A percentile compares a stretch with the other conserved stretches of the same genome.
Evolutionary conservation across 2,113 vertebrate genomes (phyloP).

Genomic region (Pyrgilauda ruficollis): DNA sequence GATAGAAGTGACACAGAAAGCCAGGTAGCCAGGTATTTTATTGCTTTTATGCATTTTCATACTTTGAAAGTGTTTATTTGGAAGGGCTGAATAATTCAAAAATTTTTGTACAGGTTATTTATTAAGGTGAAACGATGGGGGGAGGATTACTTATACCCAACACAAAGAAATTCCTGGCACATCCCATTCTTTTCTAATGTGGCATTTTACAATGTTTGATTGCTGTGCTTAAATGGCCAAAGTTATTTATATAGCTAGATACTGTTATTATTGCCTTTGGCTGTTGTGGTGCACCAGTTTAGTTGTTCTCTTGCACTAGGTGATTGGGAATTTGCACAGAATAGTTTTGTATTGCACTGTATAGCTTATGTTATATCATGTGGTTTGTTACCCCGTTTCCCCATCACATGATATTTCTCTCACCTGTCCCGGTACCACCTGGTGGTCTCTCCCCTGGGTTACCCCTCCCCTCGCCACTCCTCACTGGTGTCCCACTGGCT

Average conservation of each 20-base stretch:
- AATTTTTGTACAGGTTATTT: not conserved
- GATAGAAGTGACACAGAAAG: not conserved
- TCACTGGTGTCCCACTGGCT: too few relatives aligned
- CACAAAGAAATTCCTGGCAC: not conserved
- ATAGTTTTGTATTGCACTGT: too few relatives aligned
- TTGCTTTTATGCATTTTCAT: not conserved
- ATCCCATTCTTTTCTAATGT: not conserved
- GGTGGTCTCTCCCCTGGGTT: too few relatives aligned
- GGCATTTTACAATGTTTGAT: not conserved
- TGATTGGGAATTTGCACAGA: too few relatives aligned
- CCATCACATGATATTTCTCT: too few relatives aligned
- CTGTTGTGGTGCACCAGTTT: not conserved
- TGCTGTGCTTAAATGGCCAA: not conserved
- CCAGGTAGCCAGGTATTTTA: not conserved
- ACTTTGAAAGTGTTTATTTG: not conserved
- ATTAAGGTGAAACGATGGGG: not conserved
- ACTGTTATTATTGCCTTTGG: not conserved
- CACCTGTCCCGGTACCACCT: too few relatives aligned
- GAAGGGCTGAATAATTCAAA: not conserved
- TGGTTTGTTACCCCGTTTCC: too few relatives aligned
- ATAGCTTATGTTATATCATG: too few relatives aligned
- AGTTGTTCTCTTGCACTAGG: too few relatives aligned
- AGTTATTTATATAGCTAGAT: not conserved
- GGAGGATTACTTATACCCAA: not conserved
- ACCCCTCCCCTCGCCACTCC: too few relatives aligned